phyloP scores from a whole-genome alignment of 92 coral and sea anemone genomes.

The Pocillopora grandis region DNA sequence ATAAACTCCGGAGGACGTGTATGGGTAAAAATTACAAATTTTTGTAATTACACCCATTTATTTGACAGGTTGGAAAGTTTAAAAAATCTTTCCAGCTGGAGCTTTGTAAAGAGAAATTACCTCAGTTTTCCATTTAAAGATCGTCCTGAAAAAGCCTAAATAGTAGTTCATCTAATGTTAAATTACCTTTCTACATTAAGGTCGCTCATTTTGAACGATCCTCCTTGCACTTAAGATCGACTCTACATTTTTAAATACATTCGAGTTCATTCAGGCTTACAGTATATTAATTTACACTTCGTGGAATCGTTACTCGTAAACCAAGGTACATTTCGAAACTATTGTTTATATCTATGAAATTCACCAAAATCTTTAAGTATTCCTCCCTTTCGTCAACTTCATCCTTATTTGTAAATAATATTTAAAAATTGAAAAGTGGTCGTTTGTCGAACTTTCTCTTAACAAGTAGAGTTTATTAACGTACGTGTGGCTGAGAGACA shows the following conservation, averaged over 20 bases:
- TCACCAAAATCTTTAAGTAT: too few relatives aligned
- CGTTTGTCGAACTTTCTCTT: too few relatives aligned
- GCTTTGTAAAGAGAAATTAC: too few relatives aligned
- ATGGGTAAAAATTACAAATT: background rate
- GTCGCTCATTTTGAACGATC: slow-evolving; percentile 5
- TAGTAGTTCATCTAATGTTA: too few relatives aligned
- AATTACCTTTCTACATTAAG: slow-evolving; percentile 7
- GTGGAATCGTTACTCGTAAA: background rate
- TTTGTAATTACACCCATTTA: background rate
- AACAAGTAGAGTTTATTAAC: too few relatives aligned
- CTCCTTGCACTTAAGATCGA: background rate
- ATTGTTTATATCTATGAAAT: too few relatives aligned
- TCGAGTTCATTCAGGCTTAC: background rate
- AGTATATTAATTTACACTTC: background rate
- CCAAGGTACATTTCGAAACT: background rate
- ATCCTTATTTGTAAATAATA: too few relatives aligned
- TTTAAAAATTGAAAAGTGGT: too few relatives aligned
- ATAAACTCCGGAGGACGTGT: background rate
- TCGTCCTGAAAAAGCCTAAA: too few relatives aligned
- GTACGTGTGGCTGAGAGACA: too few relatives aligned
- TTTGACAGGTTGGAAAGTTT: background rate
- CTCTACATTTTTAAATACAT: background rate
- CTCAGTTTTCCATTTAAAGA: too few relatives aligned
- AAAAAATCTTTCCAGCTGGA: background rate
- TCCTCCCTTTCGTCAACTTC: too few relatives aligned